A percentile compares a stretch with the other conserved stretches of the same genome.
Evolutionary conservation across 2,888 invertebrate genomes (phyloP).

Genomic region (Choristoneura rosaceana): DNA sequence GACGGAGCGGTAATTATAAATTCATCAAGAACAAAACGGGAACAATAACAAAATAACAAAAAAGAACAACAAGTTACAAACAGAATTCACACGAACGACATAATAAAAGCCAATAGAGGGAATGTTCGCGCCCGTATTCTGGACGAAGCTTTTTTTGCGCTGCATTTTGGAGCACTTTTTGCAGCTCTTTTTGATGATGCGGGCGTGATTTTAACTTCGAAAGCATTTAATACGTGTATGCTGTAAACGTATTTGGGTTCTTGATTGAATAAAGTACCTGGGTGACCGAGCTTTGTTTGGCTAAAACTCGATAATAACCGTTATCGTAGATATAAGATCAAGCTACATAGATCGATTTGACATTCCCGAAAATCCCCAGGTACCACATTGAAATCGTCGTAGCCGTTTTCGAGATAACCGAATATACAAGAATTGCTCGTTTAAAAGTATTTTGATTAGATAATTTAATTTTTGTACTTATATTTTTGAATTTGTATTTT

Average conservation of each 20-base stretch:
- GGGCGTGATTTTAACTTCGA: neutral
- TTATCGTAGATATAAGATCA: no score
- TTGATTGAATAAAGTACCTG: neutral
- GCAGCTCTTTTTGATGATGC: conserved; percentile 8
- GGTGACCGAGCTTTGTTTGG: neutral
- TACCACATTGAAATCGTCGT: no score
- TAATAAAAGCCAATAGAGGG: conserved; percentile 37
- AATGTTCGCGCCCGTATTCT: conserved; percentile 32
- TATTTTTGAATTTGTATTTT: no score
- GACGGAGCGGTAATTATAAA: conserved; percentile 27
- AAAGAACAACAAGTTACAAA: conserved; percentile 24
- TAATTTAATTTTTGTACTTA: no score
- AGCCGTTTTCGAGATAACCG: no score
- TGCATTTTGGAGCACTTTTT: conserved; percentile 6
- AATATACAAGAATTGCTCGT: no score
- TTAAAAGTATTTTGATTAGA: no score
- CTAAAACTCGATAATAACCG: no score
- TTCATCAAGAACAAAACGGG: conserved; percentile 26
- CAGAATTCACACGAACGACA: conserved; percentile 36
- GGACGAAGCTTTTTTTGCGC: neutral
- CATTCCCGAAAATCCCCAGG: no score
- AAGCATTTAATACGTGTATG: neutral
- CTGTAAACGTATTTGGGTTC: neutral
- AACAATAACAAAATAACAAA: conserved; percentile 20
- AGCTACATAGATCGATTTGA: no score